Conservation (phyloP, 2,888 invertebrate species). For the Andrena bucephala region DNA sequence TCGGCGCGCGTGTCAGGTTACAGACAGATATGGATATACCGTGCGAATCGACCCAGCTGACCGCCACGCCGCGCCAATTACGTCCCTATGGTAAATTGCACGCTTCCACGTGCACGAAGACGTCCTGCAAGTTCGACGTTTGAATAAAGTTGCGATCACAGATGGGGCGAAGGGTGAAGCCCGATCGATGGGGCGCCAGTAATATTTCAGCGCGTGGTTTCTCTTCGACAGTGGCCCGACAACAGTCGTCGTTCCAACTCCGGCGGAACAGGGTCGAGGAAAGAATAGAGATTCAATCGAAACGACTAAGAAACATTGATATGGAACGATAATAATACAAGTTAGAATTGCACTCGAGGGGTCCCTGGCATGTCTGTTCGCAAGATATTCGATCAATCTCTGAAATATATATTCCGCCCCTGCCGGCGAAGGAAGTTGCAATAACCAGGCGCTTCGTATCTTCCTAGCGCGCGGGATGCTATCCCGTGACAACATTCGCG, state of each 20-base stretch:
- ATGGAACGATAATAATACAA: slow-evolving; percentile 6
- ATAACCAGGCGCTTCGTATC: slow-evolving; percentile 26
- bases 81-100: slow-evolving; percentile 41
- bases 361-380: slow-evolving; percentile 19
- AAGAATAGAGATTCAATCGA: slow-evolving; percentile 19
- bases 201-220: slow-evolving; percentile 31
- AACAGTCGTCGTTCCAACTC: slow-evolving; percentile 20
- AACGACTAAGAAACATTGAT: slow-evolving; percentile 23
- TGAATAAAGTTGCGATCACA: slow-evolving; percentile 30
- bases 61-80: slow-evolving; percentile 32
- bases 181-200: slow-evolving; percentile 7
- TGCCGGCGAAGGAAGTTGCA: slow-evolving; percentile 10
- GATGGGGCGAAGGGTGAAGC: slow-evolving; percentile 1
- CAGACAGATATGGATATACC: not conserved
- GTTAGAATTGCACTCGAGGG: slow-evolving; percentile 36
- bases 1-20: not conserved
- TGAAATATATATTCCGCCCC: slow-evolving; percentile 24
- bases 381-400: slow-evolving; percentile 34
- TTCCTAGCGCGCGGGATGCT: not conserved
- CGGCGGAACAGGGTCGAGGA: slow-evolving; percentile 18
- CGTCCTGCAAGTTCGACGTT: slow-evolving; percentile 6
- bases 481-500: slow-evolving; percentile 6
- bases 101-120: slow-evolving; percentile 4
- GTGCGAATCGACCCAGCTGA: slow-evolving; percentile 41
- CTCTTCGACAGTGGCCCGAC: slow-evolving; percentile 4